phyloP scores from a whole-genome alignment of 2,888 invertebrate genomes.

The Nomada ruficornis region DNA sequence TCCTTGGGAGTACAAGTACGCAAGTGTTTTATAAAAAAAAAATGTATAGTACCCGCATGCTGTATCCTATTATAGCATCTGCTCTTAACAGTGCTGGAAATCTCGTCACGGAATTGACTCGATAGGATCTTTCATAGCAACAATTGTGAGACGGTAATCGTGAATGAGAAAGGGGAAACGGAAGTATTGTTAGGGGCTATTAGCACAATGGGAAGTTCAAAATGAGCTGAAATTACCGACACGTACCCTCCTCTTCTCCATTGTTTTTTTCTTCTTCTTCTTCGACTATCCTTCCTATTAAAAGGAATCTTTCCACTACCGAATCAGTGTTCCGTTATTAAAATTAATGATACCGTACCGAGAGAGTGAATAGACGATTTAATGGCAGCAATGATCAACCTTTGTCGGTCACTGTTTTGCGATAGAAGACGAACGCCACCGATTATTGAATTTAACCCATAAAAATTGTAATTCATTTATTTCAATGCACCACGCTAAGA shows the following conservation, averaged over 20 bases:
- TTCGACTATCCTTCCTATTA: not conserved
- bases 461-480: too few species aligned
- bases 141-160: conserved; percentile 44
- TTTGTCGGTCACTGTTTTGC: not conserved
- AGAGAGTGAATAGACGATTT: too few species aligned
- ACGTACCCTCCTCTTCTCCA: conserved; percentile 6
- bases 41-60: too few species aligned
- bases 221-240: conserved; percentile 33
- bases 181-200: conserved; percentile 54
- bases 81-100: not conserved
- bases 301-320: not conserved
- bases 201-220: conserved; percentile 43
- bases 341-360: not conserved
- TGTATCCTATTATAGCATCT: too few species aligned
- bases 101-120: conserved; percentile 2
- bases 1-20: too few species aligned
- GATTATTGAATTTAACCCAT: too few species aligned
- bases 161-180: conserved; percentile 43
- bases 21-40: too few species aligned
- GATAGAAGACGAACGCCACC: too few species aligned
- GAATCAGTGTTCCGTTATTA: conserved; percentile 8
- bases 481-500: not conserved
- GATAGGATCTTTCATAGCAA: conserved; percentile 34
- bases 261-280: not conserved
- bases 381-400: not conserved